Evolutionary conservation across 1,140 invertebrate genomes (phyloP).

Genomic region (Drosophila busckii): DNA sequence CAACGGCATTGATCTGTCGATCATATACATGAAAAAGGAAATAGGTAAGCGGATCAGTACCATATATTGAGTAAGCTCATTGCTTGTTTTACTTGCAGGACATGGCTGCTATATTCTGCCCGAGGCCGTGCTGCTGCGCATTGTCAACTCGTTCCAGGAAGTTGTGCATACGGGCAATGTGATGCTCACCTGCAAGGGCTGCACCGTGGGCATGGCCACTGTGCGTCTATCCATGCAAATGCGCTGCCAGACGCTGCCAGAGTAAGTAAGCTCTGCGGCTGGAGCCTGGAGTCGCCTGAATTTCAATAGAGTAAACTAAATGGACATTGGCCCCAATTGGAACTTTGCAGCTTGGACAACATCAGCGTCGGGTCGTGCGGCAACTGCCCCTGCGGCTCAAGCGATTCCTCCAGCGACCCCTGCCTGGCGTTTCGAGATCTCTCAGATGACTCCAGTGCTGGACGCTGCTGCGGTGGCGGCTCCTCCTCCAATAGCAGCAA

Average conservation of each 20-base stretch:
- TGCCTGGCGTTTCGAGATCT: conserved; percentile 32
- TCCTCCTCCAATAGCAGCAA: no score
- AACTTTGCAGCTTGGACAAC: conserved; percentile 23
- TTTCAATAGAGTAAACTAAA: conserved; percentile 57
- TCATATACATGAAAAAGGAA: conserved; percentile 44
- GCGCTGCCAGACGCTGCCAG: conserved; percentile 33
- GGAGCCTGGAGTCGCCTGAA: conserved; percentile 43
- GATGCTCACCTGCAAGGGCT: conserved; percentile 53
- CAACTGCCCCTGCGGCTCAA: not conserved
- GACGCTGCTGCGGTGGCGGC: no score
- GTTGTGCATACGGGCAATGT: conserved; percentile 38
- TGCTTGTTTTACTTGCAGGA: conserved; percentile 6
- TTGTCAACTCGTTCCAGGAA: conserved; percentile 18
- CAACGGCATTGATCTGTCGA: conserved; percentile 34
- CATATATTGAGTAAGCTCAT: not conserved
- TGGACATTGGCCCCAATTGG: no score
- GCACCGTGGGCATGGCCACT: conserved; percentile 47
- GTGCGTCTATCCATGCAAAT: conserved; percentile 43
- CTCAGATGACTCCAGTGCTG: no score
- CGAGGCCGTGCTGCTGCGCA: conserved; percentile 19
- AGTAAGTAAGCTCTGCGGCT: conserved; percentile 50
- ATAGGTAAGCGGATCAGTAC: conserved; percentile 35
- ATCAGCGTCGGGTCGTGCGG: not conserved
- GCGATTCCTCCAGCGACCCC: conserved; percentile 30
- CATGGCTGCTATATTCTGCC: conserved; percentile 45